These are phyloP conservation scores for Gymnopithys bicolor DNA, from an alignment of 2,797 vertebrate species.

Conservation along the genomic window DNA sequence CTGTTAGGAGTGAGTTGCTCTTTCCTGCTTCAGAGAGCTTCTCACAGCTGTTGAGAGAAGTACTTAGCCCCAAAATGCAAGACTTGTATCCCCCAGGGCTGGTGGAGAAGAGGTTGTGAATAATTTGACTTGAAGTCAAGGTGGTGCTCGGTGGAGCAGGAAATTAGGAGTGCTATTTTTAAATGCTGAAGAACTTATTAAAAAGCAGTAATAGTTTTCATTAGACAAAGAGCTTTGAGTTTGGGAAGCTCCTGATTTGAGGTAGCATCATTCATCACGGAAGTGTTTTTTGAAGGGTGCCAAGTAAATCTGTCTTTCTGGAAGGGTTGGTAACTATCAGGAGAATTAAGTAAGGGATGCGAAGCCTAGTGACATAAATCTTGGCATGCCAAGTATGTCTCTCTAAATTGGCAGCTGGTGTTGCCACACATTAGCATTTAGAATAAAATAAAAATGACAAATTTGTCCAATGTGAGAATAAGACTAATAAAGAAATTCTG, in stretches of 20 bases:
- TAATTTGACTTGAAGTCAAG: constrained; percentile 77
- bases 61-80: constrained; percentile 54
- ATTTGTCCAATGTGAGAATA: constrained; percentile 48
- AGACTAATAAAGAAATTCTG: constrained; percentile 21
- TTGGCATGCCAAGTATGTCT: constrained; percentile 22
- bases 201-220: constrained; percentile 68
- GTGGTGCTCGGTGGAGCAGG: constrained; percentile 69
- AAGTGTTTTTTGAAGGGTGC: constrained; percentile 33
- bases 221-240: constrained; percentile 59
- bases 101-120: constrained; percentile 63
- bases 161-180: constrained; percentile 76
- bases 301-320: constrained; percentile 47
- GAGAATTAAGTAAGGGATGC: constrained; percentile 26
- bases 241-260: constrained; percentile 13
- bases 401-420: constrained; percentile 57
- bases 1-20: constrained; percentile 29
- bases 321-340: constrained; percentile 40
- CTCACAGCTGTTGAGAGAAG: constrained; percentile 68
- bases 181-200: constrained; percentile 70
- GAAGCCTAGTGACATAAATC: constrained; percentile 20
- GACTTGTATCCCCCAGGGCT: constrained; percentile 55
- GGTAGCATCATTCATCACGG: constrained; percentile 25
- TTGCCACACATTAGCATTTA: constrained; percentile 61
- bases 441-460: constrained; percentile 54
- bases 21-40: constrained; percentile 43